A percentile compares a stretch with the other conserved stretches of the same genome.
Evolutionary conservation across 1,140 invertebrate species (phyloP).

Genomic region (Dinoponera quadriceps): DNA sequence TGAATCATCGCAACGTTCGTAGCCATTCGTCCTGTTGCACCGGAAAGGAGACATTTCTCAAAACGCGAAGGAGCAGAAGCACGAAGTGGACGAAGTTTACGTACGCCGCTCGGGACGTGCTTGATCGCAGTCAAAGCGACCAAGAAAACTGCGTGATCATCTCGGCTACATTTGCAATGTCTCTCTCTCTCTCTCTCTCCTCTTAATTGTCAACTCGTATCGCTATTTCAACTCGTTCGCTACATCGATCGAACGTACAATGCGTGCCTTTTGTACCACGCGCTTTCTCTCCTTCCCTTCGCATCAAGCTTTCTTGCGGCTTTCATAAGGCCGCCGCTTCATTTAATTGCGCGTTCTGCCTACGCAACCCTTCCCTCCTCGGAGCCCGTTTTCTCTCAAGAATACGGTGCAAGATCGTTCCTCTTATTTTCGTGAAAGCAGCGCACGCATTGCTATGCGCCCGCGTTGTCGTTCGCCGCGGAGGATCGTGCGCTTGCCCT

Average conservation of each 20-base stretch:
- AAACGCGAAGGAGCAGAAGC: slow-evolving; percentile 21
- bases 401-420: background rate
- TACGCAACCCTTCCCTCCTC: background rate
- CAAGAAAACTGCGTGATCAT: slow-evolving; percentile 33
- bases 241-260: background rate
- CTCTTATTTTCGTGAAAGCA: slow-evolving; percentile 34
- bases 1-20: slow-evolving; percentile 50
- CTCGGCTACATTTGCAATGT: slow-evolving; percentile 2
- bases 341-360: background rate
- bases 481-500: slow-evolving; percentile 7
- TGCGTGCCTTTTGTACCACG: too few relatives aligned
- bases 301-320: too few relatives aligned
- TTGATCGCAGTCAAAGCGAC: background rate
- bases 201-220: background rate
- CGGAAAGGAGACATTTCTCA: slow-evolving; percentile 20
- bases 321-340: background rate
- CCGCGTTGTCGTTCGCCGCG: background rate
- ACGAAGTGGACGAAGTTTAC: background rate
- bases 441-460: background rate
- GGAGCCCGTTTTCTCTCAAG: too few relatives aligned
- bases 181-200: background rate
- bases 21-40: slow-evolving; percentile 26
- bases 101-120: background rate
- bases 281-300: background rate
- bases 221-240: background rate